These are phyloP conservation scores for Cladopsammia gracilis DNA, from an alignment of 64 coral and sea anemone genomes.

Conservation along the genomic window DNA sequence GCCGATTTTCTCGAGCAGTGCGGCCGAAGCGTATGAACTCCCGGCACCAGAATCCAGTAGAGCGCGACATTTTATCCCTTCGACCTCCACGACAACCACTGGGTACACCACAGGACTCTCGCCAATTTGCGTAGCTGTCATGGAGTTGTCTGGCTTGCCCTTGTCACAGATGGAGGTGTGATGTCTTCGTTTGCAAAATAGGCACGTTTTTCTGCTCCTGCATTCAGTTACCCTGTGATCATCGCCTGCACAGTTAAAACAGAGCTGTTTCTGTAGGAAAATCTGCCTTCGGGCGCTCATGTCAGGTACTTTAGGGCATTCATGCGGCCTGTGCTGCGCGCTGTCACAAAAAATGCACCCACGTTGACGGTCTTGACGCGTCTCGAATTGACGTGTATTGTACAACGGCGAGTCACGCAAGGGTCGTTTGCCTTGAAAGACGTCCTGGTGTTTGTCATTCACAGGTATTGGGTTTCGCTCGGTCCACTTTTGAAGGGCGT, in stretches of 20 bases:
- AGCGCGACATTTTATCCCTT: neutral
- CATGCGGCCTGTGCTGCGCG: neutral
- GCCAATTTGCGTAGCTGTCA: constrained; percentile 17
- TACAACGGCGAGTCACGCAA: too few species aligned
- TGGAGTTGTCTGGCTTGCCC: neutral
- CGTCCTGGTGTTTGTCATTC: neutral
- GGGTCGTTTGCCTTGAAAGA: too few species aligned
- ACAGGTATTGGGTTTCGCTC: neutral
- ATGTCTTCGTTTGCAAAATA: neutral
- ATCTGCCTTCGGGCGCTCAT: neutral
- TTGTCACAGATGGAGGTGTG: neutral
- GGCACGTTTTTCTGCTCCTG: neutral
- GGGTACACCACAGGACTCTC: constrained; percentile 3
- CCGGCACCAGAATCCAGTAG: neutral
- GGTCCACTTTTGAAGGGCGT: constrained; percentile 43
- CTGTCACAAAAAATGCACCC: too few species aligned
- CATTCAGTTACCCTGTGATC: too few species aligned
- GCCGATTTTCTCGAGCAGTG: constrained; percentile 2
- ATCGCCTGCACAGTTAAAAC: neutral
- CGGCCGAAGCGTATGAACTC: constrained; percentile 9
- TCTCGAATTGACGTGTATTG: too few species aligned
- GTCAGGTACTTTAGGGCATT: neutral
- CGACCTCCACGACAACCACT: neutral
- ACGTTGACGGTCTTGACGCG: too few species aligned
- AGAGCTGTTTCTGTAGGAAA: neutral